These are phyloP conservation scores for Poecilia wingei DNA, from an alignment of 2,797 vertebrate species.

Conservation along the genomic window DNA sequence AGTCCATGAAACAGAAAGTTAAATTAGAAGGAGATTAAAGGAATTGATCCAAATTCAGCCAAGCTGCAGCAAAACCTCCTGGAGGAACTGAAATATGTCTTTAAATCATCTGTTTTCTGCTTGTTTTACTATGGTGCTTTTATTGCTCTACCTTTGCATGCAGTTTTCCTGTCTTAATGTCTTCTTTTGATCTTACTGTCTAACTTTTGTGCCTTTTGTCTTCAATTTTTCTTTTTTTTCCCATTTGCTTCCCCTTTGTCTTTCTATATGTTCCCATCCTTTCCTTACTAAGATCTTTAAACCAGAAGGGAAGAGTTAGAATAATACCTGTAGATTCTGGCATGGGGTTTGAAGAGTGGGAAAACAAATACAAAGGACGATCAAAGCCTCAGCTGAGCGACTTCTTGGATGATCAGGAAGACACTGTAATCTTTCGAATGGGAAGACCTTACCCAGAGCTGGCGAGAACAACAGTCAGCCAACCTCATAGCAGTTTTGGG, in stretches of 20 bases:
- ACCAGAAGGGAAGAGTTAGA: constrained; percentile 86
- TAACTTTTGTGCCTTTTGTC: constrained; percentile 62
- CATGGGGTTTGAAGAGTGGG: constrained; percentile 86
- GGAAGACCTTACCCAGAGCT: constrained; percentile 57
- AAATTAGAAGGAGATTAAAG: no score
- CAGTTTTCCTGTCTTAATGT: constrained; percentile 37
- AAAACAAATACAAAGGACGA: constrained; percentile 82
- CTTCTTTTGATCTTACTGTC: constrained; percentile 30
- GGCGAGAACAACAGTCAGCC: constrained; percentile 34
- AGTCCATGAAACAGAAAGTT: no score
- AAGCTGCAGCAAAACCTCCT: no score
- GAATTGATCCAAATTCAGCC: no score
- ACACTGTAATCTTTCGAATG: constrained; percentile 65
- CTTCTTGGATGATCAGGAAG: constrained; percentile 82
- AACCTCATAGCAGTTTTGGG: constrained; percentile 58
- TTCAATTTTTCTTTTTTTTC: constrained; percentile 63
- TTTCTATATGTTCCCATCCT: constrained; percentile 53
- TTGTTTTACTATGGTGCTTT: background rate
- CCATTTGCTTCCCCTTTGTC: constrained; percentile 61
- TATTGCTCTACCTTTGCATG: constrained; percentile 40
- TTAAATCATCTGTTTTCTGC: background rate
- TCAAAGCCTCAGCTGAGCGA: constrained; percentile 83
- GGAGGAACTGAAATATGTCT: background rate
- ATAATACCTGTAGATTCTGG: constrained; percentile 89
- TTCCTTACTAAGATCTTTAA: constrained; percentile 80